Percentiles rank a stretch among this genome's conserved stretches.
These are phyloP conservation scores for Baccha elongata DNA, from an alignment of 2,888 invertebrate species.

Conservation along the genomic window DNA sequence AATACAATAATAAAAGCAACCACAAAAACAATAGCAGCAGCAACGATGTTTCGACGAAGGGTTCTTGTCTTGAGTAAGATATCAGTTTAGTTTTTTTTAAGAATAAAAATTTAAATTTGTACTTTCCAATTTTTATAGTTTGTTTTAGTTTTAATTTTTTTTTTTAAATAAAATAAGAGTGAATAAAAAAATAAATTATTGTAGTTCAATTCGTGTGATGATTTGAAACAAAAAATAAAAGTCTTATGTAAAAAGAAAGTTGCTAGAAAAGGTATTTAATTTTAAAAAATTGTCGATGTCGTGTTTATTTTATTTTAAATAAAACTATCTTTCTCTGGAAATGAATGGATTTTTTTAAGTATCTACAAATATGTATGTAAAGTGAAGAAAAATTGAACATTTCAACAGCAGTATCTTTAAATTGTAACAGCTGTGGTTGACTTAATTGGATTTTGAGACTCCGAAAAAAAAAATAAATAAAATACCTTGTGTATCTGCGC, in stretches of 20 bases:
- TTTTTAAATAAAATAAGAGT: slow-evolving; percentile 1
- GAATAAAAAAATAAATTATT: slow-evolving; percentile 1
- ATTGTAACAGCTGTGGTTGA: neutral
- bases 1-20: neutral
- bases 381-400: neutral
- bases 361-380: too few relatives aligned
- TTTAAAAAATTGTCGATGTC: too few relatives aligned
- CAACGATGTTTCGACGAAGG: slow-evolving; percentile 23
- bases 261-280: slow-evolving; percentile 41
- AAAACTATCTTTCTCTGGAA: slow-evolving; percentile 12
- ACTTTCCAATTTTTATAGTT: slow-evolving; percentile 1
- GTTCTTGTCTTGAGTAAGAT: slow-evolving; percentile 58
- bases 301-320: slow-evolving; percentile 12
- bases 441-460: neutral
- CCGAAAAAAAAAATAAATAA: neutral
- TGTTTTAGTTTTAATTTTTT: slow-evolving; percentile 4
- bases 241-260: slow-evolving; percentile 35
- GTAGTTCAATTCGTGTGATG: slow-evolving; percentile 13
- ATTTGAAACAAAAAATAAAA: slow-evolving; percentile 20
- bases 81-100: slow-evolving; percentile 48
- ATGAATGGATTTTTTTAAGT: neutral
- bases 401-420: neutral
- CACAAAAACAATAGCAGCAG: slow-evolving; percentile 2
- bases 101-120: slow-evolving; percentile 9
- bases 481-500: neutral